phyloP scores from a whole-genome alignment of 1,140 invertebrate genomes.

The Grapholita molesta region DNA sequence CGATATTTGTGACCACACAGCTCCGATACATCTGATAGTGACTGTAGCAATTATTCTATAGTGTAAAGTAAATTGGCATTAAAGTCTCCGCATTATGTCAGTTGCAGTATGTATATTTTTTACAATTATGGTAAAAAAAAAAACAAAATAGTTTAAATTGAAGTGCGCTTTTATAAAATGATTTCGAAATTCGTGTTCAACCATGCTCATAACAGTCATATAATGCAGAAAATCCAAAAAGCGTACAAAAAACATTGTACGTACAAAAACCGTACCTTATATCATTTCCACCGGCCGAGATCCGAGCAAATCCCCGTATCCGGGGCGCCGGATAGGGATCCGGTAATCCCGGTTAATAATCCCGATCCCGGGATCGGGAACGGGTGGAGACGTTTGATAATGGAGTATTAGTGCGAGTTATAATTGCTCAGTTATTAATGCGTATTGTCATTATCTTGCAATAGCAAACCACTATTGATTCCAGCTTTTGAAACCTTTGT shows the following conservation, averaged over 20 bases:
- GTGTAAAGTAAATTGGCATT: too few relatives aligned
- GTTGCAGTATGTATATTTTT: too few relatives aligned
- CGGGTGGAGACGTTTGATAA: slow-evolving; percentile 53
- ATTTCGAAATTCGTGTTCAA: too few relatives aligned
- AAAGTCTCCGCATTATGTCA: too few relatives aligned
- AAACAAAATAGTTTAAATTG: too few relatives aligned
- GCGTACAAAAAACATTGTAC: slow-evolving; percentile 18
- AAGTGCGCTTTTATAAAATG: too few relatives aligned
- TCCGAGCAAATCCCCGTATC: slow-evolving; percentile 72
- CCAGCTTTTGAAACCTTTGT: too few relatives aligned
- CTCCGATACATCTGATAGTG: too few relatives aligned
- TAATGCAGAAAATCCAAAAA: background rate
- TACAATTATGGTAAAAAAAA: too few relatives aligned
- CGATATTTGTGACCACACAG: too few relatives aligned
- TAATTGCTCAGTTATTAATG: slow-evolving; percentile 66
- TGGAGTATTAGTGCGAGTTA: slow-evolving; percentile 63
- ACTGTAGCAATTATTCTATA: too few relatives aligned
- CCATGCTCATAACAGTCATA: too few relatives aligned
- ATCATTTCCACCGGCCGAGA: slow-evolving; percentile 65
- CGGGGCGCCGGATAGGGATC: slow-evolving; percentile 58
- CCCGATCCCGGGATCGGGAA: slow-evolving; percentile 34
- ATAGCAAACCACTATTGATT: background rate
- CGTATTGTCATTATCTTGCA: slow-evolving; percentile 35
- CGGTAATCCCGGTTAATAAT: slow-evolving; percentile 74
- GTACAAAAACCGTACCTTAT: slow-evolving; percentile 54